Conservation (phyloP, 2,888 invertebrate species). For the Tachystola acroxantha region DNA sequence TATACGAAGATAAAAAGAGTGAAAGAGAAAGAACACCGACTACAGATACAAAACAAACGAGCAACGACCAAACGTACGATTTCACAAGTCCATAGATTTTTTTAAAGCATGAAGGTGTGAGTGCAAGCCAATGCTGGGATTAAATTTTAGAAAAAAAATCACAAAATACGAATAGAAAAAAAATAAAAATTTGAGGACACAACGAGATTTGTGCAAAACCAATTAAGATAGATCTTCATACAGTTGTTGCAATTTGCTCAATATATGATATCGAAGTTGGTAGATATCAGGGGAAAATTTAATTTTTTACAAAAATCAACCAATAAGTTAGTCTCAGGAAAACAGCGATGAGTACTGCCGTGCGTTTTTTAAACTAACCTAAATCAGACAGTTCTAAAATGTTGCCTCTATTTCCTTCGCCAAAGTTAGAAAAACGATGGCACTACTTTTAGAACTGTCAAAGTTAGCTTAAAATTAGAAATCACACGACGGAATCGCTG, state of each 20-base stretch:
- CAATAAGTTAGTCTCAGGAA: no score
- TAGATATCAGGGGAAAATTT: conserved; percentile 24
- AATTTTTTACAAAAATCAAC: no score
- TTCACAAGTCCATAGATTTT: conserved; percentile 29
- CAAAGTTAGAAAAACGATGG: no score
- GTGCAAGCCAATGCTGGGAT: conserved; percentile 69
- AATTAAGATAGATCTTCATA: conserved; percentile 50
- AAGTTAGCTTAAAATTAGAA: no score
- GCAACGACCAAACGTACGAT: conserved; percentile 44
- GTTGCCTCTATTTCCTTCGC: no score
- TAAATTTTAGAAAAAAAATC: conserved; percentile 13
- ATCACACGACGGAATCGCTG: no score
- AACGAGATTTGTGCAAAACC: conserved; percentile 55
- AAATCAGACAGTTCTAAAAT: no score
- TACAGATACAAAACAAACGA: conserved; percentile 54
- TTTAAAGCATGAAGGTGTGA: conserved; percentile 59
- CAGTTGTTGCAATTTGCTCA: conserved; percentile 11
- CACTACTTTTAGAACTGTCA: no score
- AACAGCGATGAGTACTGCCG: no score
- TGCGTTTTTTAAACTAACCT: no score
- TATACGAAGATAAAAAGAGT: conserved; percentile 44
- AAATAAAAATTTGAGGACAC: conserved; percentile 31
- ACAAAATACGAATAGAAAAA: conserved; percentile 19
- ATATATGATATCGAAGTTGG: background rate
- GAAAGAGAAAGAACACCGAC: conserved; percentile 77